Evolutionary conservation across 2,797 vertebrate genomes (phyloP), one percentile per base, ranked within the genome.

Genomic region (Pseudochirops corinnae): DNA sequence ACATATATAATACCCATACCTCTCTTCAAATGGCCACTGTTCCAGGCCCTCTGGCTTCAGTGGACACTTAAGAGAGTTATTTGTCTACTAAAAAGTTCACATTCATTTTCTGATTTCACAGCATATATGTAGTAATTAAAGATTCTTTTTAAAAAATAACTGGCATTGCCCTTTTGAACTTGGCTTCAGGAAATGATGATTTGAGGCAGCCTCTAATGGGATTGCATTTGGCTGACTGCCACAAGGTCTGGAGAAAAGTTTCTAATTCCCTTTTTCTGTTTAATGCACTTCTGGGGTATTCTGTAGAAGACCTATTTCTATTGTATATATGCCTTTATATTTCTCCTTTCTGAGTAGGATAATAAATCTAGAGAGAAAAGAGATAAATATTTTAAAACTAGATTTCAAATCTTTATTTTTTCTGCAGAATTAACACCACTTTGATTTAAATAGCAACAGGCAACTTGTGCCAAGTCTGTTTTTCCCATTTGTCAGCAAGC

Each of bases 71-170:
- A 92, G 46, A 90, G 94, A 97, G 97, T 96, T 95, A 96, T 52
- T 55, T 0, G 0, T 91, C 74, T 94, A 95, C 55, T 92, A 24
- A 33, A 93, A 96, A 97, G 94, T 87, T 96, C 94, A 95, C 87
- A 95, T 90, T 92, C 95, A 97, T 96, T 95, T 93, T 93, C 50
- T 62, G 93, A 93, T 94, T 95, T 97, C 60, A 97, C 93, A 96
- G 93, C 74, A 56, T 90, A 96, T 90, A 96, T 94, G 56, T 28
- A 96, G 95, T 96, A 95, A 97, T 97, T 97, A 62, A 94, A 96
- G 95, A 92, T 94, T 91, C 56, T n/a, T 90, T 96, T 93, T 57
- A 24, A 55, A 94, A 95, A 97, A 96, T 95, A 92, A 39, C 55
- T 56, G 90, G 90, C 91, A 92, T 95, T 91, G 91, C 74, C 95